These are phyloP conservation scores for Drosophila melanocephala DNA, from an alignment of 2,888 invertebrate species.

Conservation along the genomic window DNA sequence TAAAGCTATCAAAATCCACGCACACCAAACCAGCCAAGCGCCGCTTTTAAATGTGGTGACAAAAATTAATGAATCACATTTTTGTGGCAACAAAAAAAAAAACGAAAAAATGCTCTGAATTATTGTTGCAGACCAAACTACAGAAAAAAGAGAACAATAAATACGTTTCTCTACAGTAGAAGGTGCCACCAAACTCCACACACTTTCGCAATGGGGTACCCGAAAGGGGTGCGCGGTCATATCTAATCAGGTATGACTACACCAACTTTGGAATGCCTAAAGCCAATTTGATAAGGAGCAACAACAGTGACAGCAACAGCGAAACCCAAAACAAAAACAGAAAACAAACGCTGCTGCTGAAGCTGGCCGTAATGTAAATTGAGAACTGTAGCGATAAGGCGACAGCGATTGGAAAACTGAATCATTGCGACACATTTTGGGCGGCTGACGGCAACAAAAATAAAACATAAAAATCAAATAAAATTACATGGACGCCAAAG, in stretches of 20 bases:
- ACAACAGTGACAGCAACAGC: constrained; percentile 21
- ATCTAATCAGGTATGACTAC: constrained; percentile 51
- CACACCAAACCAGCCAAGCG: constrained; percentile 28
- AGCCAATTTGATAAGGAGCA: constrained; percentile 54
- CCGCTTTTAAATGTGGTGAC: constrained; percentile 62
- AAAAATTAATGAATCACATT: constrained; percentile 84
- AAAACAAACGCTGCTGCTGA: constrained; percentile 29
- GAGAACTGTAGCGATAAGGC: constrained; percentile 45
- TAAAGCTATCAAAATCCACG: constrained; percentile 65
- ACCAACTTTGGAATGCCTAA: constrained; percentile 71
- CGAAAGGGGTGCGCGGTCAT: constrained; percentile 53
- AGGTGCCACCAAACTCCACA: constrained; percentile 20
- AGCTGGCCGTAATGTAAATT: constrained; percentile 27
- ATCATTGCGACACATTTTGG: constrained; percentile 68
- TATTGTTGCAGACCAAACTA: constrained; percentile 20
- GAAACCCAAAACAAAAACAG: constrained; percentile 33
- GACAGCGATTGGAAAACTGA: constrained; percentile 59
- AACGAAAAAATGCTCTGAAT: constrained; percentile 43
- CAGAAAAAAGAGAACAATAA: constrained; percentile 7
- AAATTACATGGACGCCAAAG: constrained; percentile 42
- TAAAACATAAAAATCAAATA: not conserved
- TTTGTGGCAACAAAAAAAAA: constrained; percentile 47
- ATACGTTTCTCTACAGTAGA: not conserved
- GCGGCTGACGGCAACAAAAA: constrained; percentile 13
- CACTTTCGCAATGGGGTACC: constrained; percentile 27